Conservation (phyloP, 2,113 vertebrate genomes). For the Atrichornis clamosus region DNA sequence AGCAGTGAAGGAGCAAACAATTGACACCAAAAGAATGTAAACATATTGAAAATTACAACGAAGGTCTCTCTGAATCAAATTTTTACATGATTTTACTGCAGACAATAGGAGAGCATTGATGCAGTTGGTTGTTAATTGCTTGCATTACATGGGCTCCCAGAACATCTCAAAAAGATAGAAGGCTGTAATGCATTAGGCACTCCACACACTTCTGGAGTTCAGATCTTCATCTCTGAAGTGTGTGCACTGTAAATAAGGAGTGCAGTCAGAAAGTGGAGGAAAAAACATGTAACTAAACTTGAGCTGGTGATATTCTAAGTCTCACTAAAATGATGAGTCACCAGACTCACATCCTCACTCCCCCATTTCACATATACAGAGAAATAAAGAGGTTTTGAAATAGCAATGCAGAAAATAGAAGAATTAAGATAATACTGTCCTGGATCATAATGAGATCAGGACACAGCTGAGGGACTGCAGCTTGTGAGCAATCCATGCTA, state of each 20-base stretch:
- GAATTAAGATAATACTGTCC: neutral
- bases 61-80: neutral
- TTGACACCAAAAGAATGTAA: neutral
- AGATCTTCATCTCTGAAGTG: neutral
- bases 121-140: neutral
- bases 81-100: neutral
- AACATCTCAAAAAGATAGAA: neutral
- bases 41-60: neutral
- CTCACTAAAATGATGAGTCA: neutral
- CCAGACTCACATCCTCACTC: neutral
- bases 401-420: neutral
- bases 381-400: neutral
- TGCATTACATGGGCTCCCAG: neutral
- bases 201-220: neutral
- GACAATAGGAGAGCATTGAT: neutral
- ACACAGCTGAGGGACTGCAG: neutral
- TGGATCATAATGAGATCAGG: neutral
- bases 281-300: neutral
- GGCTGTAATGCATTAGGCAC: neutral
- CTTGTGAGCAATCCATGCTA: neutral
- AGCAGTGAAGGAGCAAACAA: neutral
- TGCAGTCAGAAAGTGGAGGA: neutral
- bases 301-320: neutral
- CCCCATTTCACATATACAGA: neutral
- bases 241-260: neutral